Evolutionary conservation across 2,888 invertebrate genomes (phyloP), one percentile per base, ranked within the genome.

Genomic region (Dyspetes luteomarginatus): DNA sequence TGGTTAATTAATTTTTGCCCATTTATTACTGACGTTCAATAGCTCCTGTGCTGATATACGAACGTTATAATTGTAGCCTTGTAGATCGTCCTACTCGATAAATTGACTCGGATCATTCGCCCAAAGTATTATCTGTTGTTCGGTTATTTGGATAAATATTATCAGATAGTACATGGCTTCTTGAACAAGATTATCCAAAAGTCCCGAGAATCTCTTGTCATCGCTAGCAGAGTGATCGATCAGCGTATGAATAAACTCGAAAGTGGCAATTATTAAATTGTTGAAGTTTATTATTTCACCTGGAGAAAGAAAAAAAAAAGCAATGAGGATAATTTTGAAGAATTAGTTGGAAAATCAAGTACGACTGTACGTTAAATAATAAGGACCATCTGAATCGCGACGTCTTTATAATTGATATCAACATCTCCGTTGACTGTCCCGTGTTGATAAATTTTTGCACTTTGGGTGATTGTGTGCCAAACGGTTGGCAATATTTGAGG

Each of bases 61-160:
- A 55, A 95, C 94, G 17, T 95, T 95, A 82, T 94, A 93, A 22
- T 94, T 93, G 78, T 93, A 94, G 0, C 94, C 94, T 79, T 95
- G 94, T 86, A 95, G 95, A 86, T 95, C 95, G n/a, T n/a, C n/a
- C 86, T 95, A 95, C 85, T 95, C 95, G 4, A 95, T 94, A 91
- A 95, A 95, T 86, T 94, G 94, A 87, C 95, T 95, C 0, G 95
- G 94, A 91, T 94, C 94, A 19, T 92, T 93, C 50, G 93, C 93
- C 95, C 95, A 96, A 45, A 93, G 89, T 79, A 94, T 93, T 48
- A 94, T 93, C 92, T 95, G 95, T 81, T 95, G 95, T 82, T 95
- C 94, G 0, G 95, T 94, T 73, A 96, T 94, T 92, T 95, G 95
- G 93, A 95, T 95, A 85, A 95, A 96, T 17, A 95, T 92, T 65